Conservation (phyloP, 2,888 invertebrate genomes). For the Acleris sparsana region DNA sequence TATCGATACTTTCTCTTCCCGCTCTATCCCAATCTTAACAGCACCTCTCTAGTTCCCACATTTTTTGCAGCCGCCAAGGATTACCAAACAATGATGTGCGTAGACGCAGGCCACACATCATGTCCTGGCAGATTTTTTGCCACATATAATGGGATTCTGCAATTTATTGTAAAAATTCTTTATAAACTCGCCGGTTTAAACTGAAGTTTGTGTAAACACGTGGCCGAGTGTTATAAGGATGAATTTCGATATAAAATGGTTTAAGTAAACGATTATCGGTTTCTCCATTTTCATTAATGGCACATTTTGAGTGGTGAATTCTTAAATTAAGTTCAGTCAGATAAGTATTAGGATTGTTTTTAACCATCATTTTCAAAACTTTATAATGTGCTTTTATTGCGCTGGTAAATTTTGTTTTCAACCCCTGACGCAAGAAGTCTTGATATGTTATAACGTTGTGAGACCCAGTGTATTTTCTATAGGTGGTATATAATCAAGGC, state of each 20-base stretch:
- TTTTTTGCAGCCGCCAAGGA: constrained; percentile 72
- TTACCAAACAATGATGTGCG: constrained; percentile 72
- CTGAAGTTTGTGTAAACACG: constrained; percentile 22
- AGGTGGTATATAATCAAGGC: too few species aligned
- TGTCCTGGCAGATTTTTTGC: constrained; percentile 65
- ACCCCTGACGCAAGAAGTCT: too few species aligned
- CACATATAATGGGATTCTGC: constrained; percentile 70
- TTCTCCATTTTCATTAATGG: too few species aligned
- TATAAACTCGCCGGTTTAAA: constrained; percentile 39
- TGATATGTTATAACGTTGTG: too few species aligned
- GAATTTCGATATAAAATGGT: background rate
- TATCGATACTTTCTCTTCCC: constrained; percentile 28
- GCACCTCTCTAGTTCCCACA: constrained; percentile 41
- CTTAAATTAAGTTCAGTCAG: too few species aligned
- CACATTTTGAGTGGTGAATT: too few species aligned
- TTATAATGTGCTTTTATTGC: too few species aligned
- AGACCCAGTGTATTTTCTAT: too few species aligned
- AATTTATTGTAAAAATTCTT: constrained; percentile 60
- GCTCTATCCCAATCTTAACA: constrained; percentile 19
- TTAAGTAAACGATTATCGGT: too few species aligned
- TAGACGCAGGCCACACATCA: constrained; percentile 73
- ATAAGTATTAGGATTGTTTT: too few species aligned
- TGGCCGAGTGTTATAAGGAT: constrained; percentile 5
- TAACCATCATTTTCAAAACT: too few species aligned
- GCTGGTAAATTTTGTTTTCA: too few species aligned